Conservation (phyloP, 92 coral and sea anemone species). For the Phenganax stokvisi region DNA sequence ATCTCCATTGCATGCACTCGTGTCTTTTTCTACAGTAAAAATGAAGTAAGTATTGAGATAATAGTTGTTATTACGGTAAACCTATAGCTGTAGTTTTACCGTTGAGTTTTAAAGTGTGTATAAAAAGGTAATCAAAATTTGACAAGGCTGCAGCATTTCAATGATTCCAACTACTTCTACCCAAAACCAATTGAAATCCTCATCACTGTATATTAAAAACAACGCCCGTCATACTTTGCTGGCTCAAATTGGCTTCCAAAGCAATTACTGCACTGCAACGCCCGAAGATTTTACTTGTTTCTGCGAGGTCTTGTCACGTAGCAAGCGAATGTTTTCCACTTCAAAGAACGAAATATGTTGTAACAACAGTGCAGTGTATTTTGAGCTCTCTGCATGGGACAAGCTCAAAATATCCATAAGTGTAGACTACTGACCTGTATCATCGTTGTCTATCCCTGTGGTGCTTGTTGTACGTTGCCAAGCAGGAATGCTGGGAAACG, state of each 20-base stretch:
- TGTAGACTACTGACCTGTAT: neutral
- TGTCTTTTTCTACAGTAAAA: neutral
- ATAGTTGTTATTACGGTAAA: neutral
- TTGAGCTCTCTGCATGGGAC: neutral
- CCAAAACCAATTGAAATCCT: too few species aligned
- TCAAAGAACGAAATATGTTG: neutral
- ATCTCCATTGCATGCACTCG: neutral
- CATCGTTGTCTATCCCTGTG: neutral
- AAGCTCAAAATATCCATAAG: neutral
- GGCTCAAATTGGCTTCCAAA: too few species aligned
- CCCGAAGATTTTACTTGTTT: too few species aligned
- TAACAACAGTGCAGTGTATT: neutral
- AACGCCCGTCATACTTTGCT: too few species aligned
- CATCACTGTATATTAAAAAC: too few species aligned
- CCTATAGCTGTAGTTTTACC: neutral
- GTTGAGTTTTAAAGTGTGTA: too few species aligned
- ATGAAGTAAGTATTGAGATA: neutral
- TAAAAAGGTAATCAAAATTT: too few species aligned
- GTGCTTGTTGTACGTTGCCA: slow-evolving; percentile 67
- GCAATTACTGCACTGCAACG: too few species aligned
- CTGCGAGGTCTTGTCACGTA: too few species aligned
- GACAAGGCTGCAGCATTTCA: too few species aligned
- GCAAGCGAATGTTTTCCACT: too few species aligned
- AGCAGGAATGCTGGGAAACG: slow-evolving; percentile 72
- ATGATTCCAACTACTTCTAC: too few species aligned